phyloP scores from a whole-genome alignment of 2,797 vertebrate species.

The Oreortyx pictus region DNA sequence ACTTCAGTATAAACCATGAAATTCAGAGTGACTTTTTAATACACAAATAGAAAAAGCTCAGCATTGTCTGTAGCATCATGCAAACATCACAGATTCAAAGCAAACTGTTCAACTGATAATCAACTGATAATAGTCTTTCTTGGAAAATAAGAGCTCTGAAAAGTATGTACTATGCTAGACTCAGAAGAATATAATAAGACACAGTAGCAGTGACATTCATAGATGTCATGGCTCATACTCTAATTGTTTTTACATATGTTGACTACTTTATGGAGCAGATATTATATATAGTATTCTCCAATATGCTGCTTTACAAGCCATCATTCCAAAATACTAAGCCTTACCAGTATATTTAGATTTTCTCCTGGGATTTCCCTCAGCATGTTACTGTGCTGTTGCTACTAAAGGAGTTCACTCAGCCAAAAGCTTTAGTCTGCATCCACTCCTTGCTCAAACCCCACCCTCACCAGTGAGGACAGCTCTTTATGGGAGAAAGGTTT shows the following conservation, averaged over 20 bases:
- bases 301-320: background rate
- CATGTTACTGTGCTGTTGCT: background rate
- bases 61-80: background rate
- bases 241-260: background rate
- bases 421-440: background rate
- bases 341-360: background rate
- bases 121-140: background rate
- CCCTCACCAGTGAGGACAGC: background rate
- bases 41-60: background rate
- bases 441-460: background rate
- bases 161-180: background rate
- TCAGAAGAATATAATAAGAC: background rate
- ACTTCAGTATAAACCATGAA: background rate
- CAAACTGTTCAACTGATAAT: background rate
- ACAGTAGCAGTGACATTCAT: background rate
- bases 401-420: background rate
- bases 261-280: background rate
- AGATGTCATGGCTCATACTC: background rate
- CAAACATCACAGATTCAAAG: background rate
- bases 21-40: slow-evolving; percentile 6
- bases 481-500: background rate
- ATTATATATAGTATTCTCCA: background rate
- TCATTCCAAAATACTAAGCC: background rate
- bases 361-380: background rate
- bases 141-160: background rate